phyloP scores from a whole-genome alignment of 2,888 invertebrate genomes.

The Malthinus flaveolus region DNA sequence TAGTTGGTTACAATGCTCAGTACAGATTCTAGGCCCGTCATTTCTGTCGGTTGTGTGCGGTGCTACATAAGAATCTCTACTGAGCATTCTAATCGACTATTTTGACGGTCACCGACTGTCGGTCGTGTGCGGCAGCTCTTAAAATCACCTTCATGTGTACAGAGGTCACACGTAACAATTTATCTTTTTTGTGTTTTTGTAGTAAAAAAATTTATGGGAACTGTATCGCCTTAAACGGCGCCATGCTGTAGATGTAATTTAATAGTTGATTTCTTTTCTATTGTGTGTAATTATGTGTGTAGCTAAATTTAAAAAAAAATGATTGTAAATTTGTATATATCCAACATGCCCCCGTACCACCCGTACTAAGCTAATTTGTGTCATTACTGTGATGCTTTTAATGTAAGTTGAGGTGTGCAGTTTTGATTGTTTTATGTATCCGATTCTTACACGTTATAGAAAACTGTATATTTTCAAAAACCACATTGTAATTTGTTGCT shows the following conservation, averaged over 20 bases:
- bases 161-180: no score
- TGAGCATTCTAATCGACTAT: no score
- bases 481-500: slow-evolving; percentile 29
- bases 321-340: slow-evolving; percentile 32
- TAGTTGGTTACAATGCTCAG: no score
- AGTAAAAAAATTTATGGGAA: no score
- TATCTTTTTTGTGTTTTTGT: no score
- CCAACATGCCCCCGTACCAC: slow-evolving; percentile 12
- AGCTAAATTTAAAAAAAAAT: slow-evolving; percentile 22
- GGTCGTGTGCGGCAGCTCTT: no score
- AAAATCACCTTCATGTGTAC: no score
- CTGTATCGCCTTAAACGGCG: background rate
- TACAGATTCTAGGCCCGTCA: no score
- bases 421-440: slow-evolving; percentile 24
- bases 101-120: no score
- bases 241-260: background rate
- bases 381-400: slow-evolving; percentile 8
- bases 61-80: no score
- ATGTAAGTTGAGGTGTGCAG: slow-evolving; percentile 13
- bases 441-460: slow-evolving; percentile 21
- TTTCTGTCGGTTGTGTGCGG: no score
- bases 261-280: background rate
- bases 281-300: slow-evolving; percentile 23
- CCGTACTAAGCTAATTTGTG: slow-evolving; percentile 25
- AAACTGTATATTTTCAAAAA: slow-evolving; percentile 23